Conservation (phyloP, 1,140 invertebrate species). For the Plectrocnemia conspersa region DNA sequence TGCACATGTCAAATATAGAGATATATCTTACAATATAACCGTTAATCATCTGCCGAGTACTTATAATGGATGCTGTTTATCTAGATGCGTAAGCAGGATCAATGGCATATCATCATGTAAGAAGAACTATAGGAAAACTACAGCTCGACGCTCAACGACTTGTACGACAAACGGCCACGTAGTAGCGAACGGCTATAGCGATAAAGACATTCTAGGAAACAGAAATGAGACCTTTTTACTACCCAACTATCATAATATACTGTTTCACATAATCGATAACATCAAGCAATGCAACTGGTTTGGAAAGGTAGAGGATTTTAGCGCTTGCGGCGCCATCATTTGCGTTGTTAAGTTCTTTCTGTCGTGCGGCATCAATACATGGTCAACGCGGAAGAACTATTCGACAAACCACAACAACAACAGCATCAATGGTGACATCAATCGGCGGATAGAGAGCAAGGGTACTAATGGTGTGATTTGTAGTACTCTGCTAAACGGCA, state of each 20-base stretch:
- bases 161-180: constrained; percentile 27
- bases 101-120: constrained; percentile 28
- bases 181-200: constrained; percentile 26
- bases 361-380: constrained; percentile 30
- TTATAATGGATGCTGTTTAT: constrained; percentile 25
- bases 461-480: constrained; percentile 7
- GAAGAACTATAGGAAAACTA: constrained; percentile 28
- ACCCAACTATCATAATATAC: constrained; percentile 28
- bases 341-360: constrained; percentile 32
- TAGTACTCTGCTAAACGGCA: constrained; percentile 15
- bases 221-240: constrained; percentile 26
- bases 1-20: constrained; percentile 58
- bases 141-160: constrained; percentile 10
- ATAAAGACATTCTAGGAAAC: constrained; percentile 22
- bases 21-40: constrained; percentile 34
- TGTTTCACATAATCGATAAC: constrained; percentile 30
- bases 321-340: constrained; percentile 26
- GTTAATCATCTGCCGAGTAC: constrained; percentile 20
- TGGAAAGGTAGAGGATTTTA: constrained; percentile 29
- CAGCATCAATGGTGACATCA: constrained; percentile 24
- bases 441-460: constrained; percentile 13
- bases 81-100: constrained; percentile 26
- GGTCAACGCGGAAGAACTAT: constrained; percentile 25
- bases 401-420: constrained; percentile 19
- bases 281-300: constrained; percentile 34